A percentile compares a stretch with the other conserved stretches of the same genome.
Conservation (phyloP, 2,797 vertebrate genomes). For the Argyrosomus regius region DNA sequence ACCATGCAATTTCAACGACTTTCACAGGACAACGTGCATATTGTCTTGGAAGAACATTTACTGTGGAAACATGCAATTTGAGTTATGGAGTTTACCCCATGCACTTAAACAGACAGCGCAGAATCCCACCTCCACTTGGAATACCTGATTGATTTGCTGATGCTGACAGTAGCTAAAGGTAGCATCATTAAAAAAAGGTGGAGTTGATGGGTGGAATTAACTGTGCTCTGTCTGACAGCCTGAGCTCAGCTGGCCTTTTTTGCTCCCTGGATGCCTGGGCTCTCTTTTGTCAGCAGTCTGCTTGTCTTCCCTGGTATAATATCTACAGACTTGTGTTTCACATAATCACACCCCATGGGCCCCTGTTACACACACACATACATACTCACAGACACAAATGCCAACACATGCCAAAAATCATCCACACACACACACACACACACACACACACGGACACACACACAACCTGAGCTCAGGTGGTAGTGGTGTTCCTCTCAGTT, state of each 20-base stretch:
- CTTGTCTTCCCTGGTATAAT: constrained; percentile 62
- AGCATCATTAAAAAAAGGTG: constrained; percentile 42
- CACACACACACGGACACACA: neutral
- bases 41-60: constrained; percentile 38
- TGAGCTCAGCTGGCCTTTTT: constrained; percentile 34
- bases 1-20: constrained; percentile 60
- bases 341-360: constrained; percentile 57
- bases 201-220: constrained; percentile 36
- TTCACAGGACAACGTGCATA: constrained; percentile 47
- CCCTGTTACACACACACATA: constrained; percentile 1
- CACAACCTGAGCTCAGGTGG: constrained; percentile 51
- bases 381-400: neutral
- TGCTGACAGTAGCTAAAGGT: constrained; percentile 38
- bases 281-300: constrained; percentile 53
- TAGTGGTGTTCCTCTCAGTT: constrained; percentile 36
- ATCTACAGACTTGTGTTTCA: constrained; percentile 74
- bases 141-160: constrained; percentile 33
- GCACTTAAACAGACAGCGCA: constrained; percentile 19
- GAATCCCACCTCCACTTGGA: neutral
- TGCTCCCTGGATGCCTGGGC: constrained; percentile 26
- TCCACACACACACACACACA: constrained; percentile 25
- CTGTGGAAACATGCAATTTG: constrained; percentile 32
- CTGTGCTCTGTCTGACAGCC: constrained; percentile 26
- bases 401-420: constrained; percentile 21
- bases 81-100: constrained; percentile 17